phyloP scores from a whole-genome alignment of 2,113 vertebrate species.

The Oryzias curvinotus region DNA sequence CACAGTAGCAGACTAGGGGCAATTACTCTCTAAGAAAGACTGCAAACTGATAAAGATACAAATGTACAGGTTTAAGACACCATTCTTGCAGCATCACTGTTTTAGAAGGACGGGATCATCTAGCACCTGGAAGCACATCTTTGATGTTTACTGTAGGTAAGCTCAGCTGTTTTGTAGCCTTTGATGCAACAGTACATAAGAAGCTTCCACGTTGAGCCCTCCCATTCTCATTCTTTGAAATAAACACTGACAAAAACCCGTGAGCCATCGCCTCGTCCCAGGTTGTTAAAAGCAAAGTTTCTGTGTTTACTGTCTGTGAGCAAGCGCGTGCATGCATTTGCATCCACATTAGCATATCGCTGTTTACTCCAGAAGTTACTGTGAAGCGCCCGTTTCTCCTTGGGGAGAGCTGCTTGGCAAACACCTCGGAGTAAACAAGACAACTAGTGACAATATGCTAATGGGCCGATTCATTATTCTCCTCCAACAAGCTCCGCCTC shows the following conservation, averaged over 20 bases:
- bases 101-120: neutral
- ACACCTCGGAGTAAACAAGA: constrained; percentile 73
- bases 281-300: constrained; percentile 69
- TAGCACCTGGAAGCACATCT: constrained; percentile 6
- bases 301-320: constrained; percentile 37
- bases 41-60: constrained; percentile 7
- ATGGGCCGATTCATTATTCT: constrained; percentile 66
- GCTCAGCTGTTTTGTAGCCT: constrained; percentile 41
- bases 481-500: constrained; percentile 64
- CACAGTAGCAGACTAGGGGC: constrained; percentile 52
- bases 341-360: constrained; percentile 55
- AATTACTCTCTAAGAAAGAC: too few species aligned
- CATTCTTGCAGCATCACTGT: neutral
- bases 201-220: constrained; percentile 35
- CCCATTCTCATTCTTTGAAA: constrained; percentile 29
- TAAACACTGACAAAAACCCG: constrained; percentile 64
- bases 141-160: constrained; percentile 32
- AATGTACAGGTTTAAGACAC: neutral
- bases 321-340: constrained; percentile 37
- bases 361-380: constrained; percentile 72
- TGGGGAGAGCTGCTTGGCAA: constrained; percentile 68
- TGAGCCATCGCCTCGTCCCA: constrained; percentile 51
- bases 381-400: constrained; percentile 66
- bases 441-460: constrained; percentile 73
- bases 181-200: constrained; percentile 44